A percentile compares a stretch with the other conserved stretches of the same genome.
phyloP scores from a whole-genome alignment of 2,797 vertebrate species.

The Bradypus variegatus region DNA sequence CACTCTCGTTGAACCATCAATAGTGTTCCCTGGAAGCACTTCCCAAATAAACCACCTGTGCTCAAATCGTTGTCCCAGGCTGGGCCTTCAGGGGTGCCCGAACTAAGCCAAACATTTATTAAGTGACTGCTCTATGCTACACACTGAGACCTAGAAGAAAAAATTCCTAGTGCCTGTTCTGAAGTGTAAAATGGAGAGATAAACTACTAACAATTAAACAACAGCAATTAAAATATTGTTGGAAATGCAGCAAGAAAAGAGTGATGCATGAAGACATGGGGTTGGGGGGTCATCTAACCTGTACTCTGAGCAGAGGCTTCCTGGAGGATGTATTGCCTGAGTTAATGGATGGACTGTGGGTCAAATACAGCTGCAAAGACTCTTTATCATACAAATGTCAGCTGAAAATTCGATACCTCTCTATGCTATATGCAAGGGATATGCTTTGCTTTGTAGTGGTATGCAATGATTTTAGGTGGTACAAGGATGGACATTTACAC shows the following conservation, averaged over 20 bases:
- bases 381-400: background rate
- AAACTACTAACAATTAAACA: background rate
- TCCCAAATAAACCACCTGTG: background rate
- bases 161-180: background rate
- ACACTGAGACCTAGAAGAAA: background rate
- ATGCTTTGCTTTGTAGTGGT: background rate
- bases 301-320: background rate
- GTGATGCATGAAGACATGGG: background rate
- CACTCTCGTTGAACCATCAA: background rate
- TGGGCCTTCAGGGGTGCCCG: background rate
- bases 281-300: background rate
- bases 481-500: background rate
- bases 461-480: constrained; percentile 4
- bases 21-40: background rate
- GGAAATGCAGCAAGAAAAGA: constrained; percentile 21
- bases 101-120: constrained; percentile 10
- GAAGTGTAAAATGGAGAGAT: background rate
- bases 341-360: background rate
- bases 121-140: background rate
- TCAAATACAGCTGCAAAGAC: background rate
- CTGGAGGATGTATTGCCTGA: background rate
- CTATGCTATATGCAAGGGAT: background rate
- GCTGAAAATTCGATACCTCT: background rate
- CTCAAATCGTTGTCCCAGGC: background rate
- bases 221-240: background rate